Evolutionary conservation across 53 echinoderm and acorn worm genomes (phyloP).

Genomic region (Arbacia lixula): DNA sequence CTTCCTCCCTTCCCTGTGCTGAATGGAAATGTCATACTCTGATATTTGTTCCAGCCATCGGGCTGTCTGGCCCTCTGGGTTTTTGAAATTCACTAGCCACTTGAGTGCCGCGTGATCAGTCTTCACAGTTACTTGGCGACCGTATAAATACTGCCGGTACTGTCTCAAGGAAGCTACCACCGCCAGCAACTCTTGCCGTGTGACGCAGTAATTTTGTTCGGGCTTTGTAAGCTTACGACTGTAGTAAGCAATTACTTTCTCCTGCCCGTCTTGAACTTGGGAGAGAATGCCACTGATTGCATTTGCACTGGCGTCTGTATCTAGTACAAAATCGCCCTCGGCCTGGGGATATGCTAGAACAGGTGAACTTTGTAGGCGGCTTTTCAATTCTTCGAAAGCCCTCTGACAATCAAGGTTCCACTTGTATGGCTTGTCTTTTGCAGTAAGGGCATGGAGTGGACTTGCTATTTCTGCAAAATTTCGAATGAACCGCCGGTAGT

Average conservation of each 20-base stretch:
- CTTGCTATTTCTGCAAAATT: conserved; percentile 43
- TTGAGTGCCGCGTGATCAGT: conserved; percentile 47
- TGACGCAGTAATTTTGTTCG: too few species aligned
- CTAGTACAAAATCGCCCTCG: conserved; percentile 5
- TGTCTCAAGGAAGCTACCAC: too few species aligned
- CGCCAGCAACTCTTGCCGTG: too few species aligned
- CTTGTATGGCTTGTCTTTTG: conserved; percentile 28
- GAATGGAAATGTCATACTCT: conserved; percentile 53
- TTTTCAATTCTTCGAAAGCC: conserved; percentile 48
- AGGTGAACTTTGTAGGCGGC: conserved; percentile 2
- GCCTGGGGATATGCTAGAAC: conserved; percentile 31
- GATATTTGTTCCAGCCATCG: conserved; percentile 43
- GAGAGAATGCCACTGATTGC: conserved; percentile 53
- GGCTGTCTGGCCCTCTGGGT: conserved; percentile 46
- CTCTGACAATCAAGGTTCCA: conserved; percentile 39
- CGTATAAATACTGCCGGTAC: conserved; percentile 51
- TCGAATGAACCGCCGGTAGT: conserved; percentile 58
- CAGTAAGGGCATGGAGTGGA: conserved; percentile 50
- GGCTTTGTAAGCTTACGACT: conserved; percentile 4
- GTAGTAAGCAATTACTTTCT: conserved; percentile 41
- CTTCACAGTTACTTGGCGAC: conserved; percentile 26
- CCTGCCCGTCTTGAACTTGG: conserved; percentile 40
- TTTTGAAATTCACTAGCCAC: conserved; percentile 46
- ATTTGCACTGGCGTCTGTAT: conserved; percentile 43
- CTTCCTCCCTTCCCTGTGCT: conserved; percentile 35